These are phyloP conservation scores for Australoheros scitulus DNA, from an alignment of 2,113 vertebrate species.

Conservation along the genomic window DNA sequence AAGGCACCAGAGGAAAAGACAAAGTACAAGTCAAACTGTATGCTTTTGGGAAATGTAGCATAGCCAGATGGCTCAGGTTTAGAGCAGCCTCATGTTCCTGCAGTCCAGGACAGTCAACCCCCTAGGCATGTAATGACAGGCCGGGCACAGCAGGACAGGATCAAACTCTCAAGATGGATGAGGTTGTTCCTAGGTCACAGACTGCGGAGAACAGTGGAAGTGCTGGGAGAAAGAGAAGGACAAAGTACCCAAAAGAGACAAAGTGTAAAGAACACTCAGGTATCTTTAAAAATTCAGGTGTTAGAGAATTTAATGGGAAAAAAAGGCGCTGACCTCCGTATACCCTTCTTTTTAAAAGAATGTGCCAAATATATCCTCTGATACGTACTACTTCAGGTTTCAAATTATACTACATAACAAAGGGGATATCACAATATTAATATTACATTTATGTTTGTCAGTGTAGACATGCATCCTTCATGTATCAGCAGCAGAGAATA, in stretches of 20 bases:
- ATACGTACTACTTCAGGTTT: not conserved
- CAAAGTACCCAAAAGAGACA: not conserved
- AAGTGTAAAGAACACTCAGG: not conserved
- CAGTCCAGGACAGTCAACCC: conserved; percentile 26
- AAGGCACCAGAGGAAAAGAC: conserved; percentile 9
- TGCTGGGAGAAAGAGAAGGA: not conserved
- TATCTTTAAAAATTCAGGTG: not conserved
- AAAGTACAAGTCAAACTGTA: not conserved
- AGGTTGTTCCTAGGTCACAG: conserved; percentile 10
- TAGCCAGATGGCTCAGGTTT: conserved; percentile 39
- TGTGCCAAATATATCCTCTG: not conserved
- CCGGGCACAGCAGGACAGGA: conserved; percentile 18
- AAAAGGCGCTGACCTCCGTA: not conserved
- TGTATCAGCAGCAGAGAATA: not conserved
- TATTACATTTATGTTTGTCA: not conserved
- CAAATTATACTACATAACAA: not conserved
- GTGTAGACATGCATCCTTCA: not conserved
- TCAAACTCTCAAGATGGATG: conserved; percentile 53
- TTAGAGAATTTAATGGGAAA: not conserved
- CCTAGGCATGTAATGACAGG: conserved; percentile 22
- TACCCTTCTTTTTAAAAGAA: not conserved
- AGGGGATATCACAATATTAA: not conserved
- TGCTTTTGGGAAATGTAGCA: conserved; percentile 38
- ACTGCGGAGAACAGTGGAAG: not conserved
- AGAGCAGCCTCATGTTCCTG: conserved; percentile 1